Evolutionary conservation across 2,113 vertebrate genomes (phyloP).

Genomic region (Dipodomys ordii): DNA sequence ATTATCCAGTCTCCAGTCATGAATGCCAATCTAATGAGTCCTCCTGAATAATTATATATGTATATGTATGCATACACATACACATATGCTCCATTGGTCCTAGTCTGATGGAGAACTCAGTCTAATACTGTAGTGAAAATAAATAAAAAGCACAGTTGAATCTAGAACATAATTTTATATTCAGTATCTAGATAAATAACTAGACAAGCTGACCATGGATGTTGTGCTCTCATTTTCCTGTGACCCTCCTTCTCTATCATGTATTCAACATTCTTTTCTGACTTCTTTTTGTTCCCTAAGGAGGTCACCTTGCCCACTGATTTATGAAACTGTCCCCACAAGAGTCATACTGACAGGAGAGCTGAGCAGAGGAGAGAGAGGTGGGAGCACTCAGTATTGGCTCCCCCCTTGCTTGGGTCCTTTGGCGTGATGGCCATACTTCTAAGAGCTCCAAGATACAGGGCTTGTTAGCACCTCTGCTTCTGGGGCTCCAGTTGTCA

Average conservation of each 20-base stretch:
- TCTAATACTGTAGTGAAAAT: background rate
- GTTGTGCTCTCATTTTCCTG: background rate
- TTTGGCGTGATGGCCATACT: background rate
- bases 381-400: background rate
- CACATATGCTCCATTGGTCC: too few species aligned
- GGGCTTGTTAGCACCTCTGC: background rate
- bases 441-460: background rate
- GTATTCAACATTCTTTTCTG: background rate
- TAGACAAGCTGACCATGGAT: background rate
- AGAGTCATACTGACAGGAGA: background rate
- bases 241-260: background rate
- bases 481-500: background rate
- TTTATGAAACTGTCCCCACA: background rate
- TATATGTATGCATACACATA: background rate
- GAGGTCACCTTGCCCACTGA: background rate
- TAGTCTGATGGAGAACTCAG: too few species aligned
- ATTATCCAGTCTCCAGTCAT: background rate
- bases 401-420: too few species aligned
- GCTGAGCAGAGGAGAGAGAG: background rate
- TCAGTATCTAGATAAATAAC: background rate
- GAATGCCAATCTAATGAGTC: background rate
- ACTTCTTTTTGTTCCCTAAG: background rate
- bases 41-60: background rate
- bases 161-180: background rate
- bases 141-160: too few species aligned